phyloP scores from a whole-genome alignment of 1,140 invertebrate species.

The Brachionus manjavacas region DNA sequence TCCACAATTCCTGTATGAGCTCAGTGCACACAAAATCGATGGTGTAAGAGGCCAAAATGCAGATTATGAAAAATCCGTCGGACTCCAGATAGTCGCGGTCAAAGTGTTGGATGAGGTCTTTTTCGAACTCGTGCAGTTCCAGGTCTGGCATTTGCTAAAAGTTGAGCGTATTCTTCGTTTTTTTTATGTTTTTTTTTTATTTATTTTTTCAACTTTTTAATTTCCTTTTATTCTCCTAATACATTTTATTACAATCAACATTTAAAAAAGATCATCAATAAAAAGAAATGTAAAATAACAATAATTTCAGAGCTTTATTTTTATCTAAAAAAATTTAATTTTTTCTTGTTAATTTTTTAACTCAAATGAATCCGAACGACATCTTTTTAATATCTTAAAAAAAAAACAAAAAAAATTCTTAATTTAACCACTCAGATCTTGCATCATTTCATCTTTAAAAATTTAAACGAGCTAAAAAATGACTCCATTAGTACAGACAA shows the following conservation, averaged over 20 bases:
- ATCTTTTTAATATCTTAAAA: not conserved
- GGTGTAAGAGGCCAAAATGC: slow-evolving; percentile 60
- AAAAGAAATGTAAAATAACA: not conserved
- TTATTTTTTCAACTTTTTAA: not conserved
- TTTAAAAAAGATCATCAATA: not conserved
- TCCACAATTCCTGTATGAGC: slow-evolving; percentile 59
- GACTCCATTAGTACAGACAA: slow-evolving; percentile 90
- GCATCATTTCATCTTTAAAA: slow-evolving; percentile 21
- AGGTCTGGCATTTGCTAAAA: slow-evolving; percentile 2
- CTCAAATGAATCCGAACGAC: no score
- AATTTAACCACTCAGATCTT: not conserved
- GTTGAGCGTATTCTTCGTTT: slow-evolving; percentile 17
- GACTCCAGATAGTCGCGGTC: slow-evolving; percentile 60
- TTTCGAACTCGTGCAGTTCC: slow-evolving; percentile 46
- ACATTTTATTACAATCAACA: not conserved
- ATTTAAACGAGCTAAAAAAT: slow-evolving; percentile 67
- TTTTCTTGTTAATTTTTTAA: no score
- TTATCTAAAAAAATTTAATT: not conserved
- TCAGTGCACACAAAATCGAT: slow-evolving; percentile 61
- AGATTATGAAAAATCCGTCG: slow-evolving; percentile 60
- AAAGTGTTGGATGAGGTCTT: slow-evolving; percentile 54
- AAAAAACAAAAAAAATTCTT: not conserved
- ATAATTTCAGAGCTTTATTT: not conserved
- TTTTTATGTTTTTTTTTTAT: not conserved
- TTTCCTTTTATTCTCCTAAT: not conserved